Evolutionary conservation across 1,140 invertebrate genomes (phyloP).

Genomic region (Battus philenor): DNA sequence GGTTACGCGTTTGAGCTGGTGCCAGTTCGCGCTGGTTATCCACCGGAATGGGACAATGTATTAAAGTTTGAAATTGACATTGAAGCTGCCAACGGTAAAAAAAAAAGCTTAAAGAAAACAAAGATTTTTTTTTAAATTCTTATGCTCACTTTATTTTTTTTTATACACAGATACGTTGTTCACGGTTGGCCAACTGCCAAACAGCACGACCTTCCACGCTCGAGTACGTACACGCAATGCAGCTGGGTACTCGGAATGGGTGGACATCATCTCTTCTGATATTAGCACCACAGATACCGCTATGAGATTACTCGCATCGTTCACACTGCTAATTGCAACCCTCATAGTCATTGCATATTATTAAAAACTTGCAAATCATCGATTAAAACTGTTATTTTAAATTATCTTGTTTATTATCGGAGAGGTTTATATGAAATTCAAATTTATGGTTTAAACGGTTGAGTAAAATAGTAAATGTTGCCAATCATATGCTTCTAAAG

Average conservation of each 20-base stretch:
- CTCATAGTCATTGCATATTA: constrained; percentile 13
- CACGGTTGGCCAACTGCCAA: constrained; percentile 38
- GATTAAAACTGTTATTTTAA: neutral
- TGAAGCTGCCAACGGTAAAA: constrained; percentile 30
- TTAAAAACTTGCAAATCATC: neutral
- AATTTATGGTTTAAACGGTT: neutral
- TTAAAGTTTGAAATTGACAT: constrained; percentile 31
- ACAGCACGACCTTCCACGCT: constrained; percentile 48
- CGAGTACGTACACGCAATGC: constrained; percentile 49
- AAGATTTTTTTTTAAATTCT: neutral
- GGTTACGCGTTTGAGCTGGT: constrained; percentile 47
- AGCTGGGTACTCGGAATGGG: constrained; percentile 55
- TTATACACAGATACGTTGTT: constrained; percentile 43
- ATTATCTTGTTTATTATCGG: neutral
- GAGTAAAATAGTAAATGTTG: constrained; percentile 4
- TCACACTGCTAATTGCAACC: constrained; percentile 26
- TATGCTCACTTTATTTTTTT: constrained; percentile 15
- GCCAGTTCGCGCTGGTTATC: constrained; percentile 28
- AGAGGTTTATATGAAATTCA: neutral
- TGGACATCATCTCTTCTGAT: constrained; percentile 24
- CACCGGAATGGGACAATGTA: constrained; percentile 44
- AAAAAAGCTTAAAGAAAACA: constrained; percentile 7
- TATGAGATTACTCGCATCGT: constrained; percentile 23
- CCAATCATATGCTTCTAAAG: constrained; percentile 8
- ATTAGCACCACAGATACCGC: constrained; percentile 33